Percentiles rank a stretch among this genome's conserved stretches.
Evolutionary conservation across 1,140 invertebrate species (phyloP).

Genomic region (Coptotermes formosanus): DNA sequence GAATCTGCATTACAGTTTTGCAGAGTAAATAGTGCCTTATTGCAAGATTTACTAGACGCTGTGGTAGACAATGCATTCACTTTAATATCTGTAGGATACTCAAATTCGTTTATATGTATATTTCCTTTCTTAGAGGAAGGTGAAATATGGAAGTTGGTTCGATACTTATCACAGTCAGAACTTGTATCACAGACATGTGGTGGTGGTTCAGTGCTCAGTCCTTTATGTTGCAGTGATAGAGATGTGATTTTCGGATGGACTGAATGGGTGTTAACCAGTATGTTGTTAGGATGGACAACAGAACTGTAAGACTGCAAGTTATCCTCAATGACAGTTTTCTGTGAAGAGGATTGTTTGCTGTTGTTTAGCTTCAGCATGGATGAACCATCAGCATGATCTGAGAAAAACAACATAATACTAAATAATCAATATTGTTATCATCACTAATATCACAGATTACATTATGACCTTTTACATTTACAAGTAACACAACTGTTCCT

Average conservation of each 20-base stretch:
- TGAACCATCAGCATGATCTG: neutral
- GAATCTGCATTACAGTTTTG: neutral
- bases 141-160: neutral
- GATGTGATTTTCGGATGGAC: slow-evolving; percentile 34
- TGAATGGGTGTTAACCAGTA: slow-evolving; percentile 27
- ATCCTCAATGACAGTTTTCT: slow-evolving; percentile 12
- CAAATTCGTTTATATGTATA: neutral
- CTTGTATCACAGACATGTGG: neutral
- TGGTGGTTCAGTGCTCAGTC: neutral
- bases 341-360: neutral
- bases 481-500: too few species aligned
- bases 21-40: neutral
- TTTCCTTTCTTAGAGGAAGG: neutral
- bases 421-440: too few species aligned
- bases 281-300: slow-evolving; percentile 21
- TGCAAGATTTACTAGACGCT: neutral
- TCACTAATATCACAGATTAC: too few species aligned
- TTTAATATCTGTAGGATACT: neutral
- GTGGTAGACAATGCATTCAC: neutral
- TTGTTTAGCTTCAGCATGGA: neutral
- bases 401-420: neutral
- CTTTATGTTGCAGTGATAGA: slow-evolving; percentile 31
- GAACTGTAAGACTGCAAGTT: slow-evolving; percentile 29
- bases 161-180: neutral
- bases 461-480: too few species aligned